These are phyloP conservation scores for Tympanoctomys barrerae DNA, from an alignment of 2,797 vertebrate genomes.

Conservation along the genomic window DNA sequence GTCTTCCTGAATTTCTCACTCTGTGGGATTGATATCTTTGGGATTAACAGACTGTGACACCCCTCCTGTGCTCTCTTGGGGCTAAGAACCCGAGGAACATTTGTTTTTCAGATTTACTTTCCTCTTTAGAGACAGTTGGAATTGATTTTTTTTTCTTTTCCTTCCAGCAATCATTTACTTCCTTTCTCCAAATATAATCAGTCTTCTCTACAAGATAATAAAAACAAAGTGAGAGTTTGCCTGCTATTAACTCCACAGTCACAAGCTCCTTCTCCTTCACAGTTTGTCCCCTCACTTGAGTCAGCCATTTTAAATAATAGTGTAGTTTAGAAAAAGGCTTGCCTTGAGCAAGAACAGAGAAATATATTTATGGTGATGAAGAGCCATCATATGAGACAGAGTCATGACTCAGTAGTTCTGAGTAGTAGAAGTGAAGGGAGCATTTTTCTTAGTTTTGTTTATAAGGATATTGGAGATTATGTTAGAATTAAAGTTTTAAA, in stretches of 20 bases:
- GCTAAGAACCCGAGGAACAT: slow-evolving; percentile 59
- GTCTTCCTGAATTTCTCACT: slow-evolving; percentile 58
- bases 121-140: slow-evolving; percentile 46
- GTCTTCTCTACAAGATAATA: slow-evolving; percentile 65
- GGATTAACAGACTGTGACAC: slow-evolving; percentile 63
- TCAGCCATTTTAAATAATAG: slow-evolving; percentile 59
- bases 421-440: not conserved
- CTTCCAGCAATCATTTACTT: slow-evolving; percentile 64
- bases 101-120: slow-evolving; percentile 76
- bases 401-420: not conserved
- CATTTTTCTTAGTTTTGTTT: slow-evolving; percentile 29
- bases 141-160: slow-evolving; percentile 63
- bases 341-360: not conserved
- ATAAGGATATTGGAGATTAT: not conserved
- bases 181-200: slow-evolving; percentile 76
- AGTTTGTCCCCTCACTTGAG: slow-evolving; percentile 23
- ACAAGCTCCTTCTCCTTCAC: not conserved
- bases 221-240: slow-evolving; percentile 63
- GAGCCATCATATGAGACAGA: not conserved
- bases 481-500: not conserved
- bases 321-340: slow-evolving; percentile 27
- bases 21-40: slow-evolving; percentile 49
- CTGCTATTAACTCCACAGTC: slow-evolving; percentile 66
- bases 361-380: not conserved
- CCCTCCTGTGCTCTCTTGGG: slow-evolving; percentile 31